Evolutionary conservation across 2,888 invertebrate species (phyloP), one percentile per base, ranked within the genome.

Genomic region (Parnassius glacialis): DNA sequence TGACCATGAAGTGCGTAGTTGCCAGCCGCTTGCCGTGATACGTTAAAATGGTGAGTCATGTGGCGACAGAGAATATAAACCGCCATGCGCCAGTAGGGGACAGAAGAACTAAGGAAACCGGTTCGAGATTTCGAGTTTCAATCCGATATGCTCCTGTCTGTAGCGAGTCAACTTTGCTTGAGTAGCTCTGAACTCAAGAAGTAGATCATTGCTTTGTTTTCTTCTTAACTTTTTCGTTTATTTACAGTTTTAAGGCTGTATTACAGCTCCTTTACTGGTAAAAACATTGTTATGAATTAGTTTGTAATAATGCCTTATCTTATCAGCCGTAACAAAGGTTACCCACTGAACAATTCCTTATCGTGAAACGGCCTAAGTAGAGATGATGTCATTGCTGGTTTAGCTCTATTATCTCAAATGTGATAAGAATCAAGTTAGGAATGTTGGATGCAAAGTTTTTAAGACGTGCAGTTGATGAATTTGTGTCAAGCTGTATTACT

Each of bases 81-180:
- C 68, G 65, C 65, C 66, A 70, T 69, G 71, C 64, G 80, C 66
- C 67, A 75, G 85, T 90, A 73, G 81, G 80, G 81, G 89, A 90
- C 77, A 76, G 71, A 66, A 74, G 74, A 81, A 74, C 70, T 73
- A 76, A 81, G 78, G 83, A 82, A 90, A 90, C 91, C 85, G 88
- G 90, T 91, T 91, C 82, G 75, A 83, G 85, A 90, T 89, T 91
- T 91, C 91, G 89, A 90, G 89, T 90, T 89, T 87, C 85, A 85
- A 90, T 87, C 85, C 89, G 87, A 90, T 91, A 90, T 82, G 89
- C 90, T 88, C 86, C 85, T 81, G 89, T 84, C 88, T 89, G 83
- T 81, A 80, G 82, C 82, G 80, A 88, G 86, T 81, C 80, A 78
- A 84, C 81, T 82, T 79, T 77, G 84, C 80, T 81, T 77, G 83